phyloP scores from a whole-genome alignment of 2,797 vertebrate genomes.

The Mormyrops boulengeri region DNA sequence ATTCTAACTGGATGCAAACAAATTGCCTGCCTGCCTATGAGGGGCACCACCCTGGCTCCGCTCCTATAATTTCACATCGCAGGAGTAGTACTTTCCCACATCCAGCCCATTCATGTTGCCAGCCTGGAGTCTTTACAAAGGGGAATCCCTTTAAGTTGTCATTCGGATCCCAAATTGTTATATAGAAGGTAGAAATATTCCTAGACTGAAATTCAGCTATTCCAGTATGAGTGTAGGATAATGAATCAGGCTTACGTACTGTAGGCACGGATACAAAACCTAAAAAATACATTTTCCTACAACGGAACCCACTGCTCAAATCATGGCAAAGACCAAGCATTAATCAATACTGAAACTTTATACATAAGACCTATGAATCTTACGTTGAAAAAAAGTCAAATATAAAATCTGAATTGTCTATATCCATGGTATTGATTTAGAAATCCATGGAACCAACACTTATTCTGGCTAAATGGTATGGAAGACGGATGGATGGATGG shows the following conservation, averaged over 20 bases:
- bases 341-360: not conserved
- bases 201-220: not conserved
- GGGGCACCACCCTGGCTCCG: not conserved
- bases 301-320: not conserved
- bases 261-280: not conserved
- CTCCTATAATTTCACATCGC: not conserved
- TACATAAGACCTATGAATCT: not conserved
- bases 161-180: not conserved
- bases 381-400: not conserved
- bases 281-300: not conserved
- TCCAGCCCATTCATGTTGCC: not conserved
- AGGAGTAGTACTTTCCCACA: not conserved
- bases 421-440: not conserved
- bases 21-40: not conserved
- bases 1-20: not conserved
- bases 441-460: not conserved
- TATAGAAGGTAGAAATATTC: not conserved
- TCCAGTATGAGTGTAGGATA: not conserved
- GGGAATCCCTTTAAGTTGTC: not conserved
- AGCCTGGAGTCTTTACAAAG: not conserved
- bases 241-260: not conserved
- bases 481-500: not conserved
- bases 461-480: not conserved
- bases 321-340: not conserved
- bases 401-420: not conserved